These are phyloP conservation scores for Ramphastos sulfuratus DNA, from an alignment of 2,113 vertebrate genomes.

Conservation along the genomic window DNA sequence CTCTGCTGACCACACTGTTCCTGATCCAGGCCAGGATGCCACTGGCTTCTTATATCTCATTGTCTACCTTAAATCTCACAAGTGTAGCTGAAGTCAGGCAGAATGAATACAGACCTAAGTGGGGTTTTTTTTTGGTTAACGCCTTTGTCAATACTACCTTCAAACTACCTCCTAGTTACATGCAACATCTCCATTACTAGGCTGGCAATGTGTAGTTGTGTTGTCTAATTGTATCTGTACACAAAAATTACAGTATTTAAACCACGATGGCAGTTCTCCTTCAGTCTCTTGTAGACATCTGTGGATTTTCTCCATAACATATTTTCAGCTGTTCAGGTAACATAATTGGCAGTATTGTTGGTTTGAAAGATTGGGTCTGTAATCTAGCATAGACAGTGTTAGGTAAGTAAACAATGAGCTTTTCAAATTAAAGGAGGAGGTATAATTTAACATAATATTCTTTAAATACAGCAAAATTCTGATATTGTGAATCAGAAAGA, in stretches of 20 bases:
- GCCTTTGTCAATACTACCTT: background rate
- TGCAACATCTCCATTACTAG: background rate
- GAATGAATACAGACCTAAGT: background rate
- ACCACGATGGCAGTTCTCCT: background rate
- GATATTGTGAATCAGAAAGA: background rate
- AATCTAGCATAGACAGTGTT: background rate
- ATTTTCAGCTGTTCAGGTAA: conserved; percentile 28
- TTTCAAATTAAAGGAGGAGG: background rate
- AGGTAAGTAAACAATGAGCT: background rate
- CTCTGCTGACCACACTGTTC: too few species aligned
- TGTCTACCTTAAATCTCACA: background rate
- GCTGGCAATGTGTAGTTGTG: background rate
- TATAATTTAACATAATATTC: background rate
- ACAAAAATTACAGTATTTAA: background rate
- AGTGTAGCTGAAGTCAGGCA: background rate
- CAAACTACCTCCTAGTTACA: background rate
- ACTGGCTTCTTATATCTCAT: background rate
- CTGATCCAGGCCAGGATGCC: too few species aligned
- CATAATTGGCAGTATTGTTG: background rate
- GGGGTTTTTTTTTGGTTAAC: background rate
- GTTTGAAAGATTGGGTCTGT: background rate
- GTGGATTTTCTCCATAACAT: background rate
- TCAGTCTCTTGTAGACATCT: background rate
- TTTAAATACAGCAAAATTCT: background rate
- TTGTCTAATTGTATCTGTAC: background rate